Evolutionary conservation across 2,113 vertebrate genomes (phyloP).

Genomic region (Excalfactoria chinensis): DNA sequence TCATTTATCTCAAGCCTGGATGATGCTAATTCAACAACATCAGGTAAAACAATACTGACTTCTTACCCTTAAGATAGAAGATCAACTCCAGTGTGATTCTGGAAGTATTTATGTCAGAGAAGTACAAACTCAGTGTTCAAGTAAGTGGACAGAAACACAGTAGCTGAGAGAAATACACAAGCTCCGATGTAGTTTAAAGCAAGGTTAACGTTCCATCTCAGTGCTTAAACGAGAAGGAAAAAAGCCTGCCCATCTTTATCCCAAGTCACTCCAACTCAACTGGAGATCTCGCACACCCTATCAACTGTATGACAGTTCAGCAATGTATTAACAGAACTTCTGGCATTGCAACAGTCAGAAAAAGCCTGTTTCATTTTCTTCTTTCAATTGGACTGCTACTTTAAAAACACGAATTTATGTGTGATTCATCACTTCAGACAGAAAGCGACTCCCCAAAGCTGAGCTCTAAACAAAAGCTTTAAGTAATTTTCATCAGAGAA

Average conservation of each 20-base stretch:
- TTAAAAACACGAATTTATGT: constrained; percentile 1
- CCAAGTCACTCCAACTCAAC: not conserved
- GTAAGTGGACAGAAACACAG: not conserved
- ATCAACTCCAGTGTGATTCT: not conserved
- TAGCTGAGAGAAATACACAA: not conserved
- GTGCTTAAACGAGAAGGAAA: not conserved
- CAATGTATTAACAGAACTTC: not conserved
- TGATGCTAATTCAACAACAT: not conserved
- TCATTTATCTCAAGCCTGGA: not conserved
- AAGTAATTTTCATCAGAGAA: not conserved
- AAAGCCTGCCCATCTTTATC: rapidly evolving
- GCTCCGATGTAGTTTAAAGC: not conserved
- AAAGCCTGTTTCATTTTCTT: not conserved
- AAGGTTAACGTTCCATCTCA: not conserved
- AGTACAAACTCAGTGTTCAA: not conserved
- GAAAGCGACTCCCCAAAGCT: not conserved
- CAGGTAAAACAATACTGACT: not conserved
- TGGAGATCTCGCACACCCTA: not conserved
- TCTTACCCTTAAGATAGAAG: not conserved
- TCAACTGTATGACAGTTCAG: not conserved
- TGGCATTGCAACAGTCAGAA: not conserved
- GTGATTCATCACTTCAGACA: constrained; percentile 13
- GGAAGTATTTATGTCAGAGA: not conserved
- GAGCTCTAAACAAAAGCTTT: constrained; percentile 23
- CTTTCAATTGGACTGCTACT: not conserved